Evolutionary conservation across 2,888 invertebrate species (phyloP).

Genomic region (Amblyteles armatorius): DNA sequence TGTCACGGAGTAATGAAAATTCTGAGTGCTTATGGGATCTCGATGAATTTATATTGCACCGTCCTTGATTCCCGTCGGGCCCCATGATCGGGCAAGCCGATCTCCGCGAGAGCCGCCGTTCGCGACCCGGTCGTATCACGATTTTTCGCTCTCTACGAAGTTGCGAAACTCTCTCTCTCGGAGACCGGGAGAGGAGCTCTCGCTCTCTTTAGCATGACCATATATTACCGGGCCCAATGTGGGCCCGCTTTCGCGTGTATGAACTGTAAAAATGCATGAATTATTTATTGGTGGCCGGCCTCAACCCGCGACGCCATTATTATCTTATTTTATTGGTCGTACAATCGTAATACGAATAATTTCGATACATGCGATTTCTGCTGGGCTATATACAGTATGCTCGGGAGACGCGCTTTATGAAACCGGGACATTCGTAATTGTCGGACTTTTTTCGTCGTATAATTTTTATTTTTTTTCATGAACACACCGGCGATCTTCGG

Average conservation of each 20-base stretch:
- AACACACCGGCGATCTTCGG: slow-evolving; percentile 7
- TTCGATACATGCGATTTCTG: slow-evolving; percentile 57
- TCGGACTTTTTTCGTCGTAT: slow-evolving; percentile 40
- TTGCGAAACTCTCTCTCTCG: slow-evolving; percentile 36
- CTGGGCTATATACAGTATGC: not conserved
- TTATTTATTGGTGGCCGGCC: slow-evolving; percentile 64
- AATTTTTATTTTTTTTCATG: slow-evolving; percentile 1
- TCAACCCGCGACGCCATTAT: slow-evolving; percentile 64
- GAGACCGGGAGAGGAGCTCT: not conserved
- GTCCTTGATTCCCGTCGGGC: slow-evolving; percentile 63
- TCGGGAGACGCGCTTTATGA: slow-evolving; percentile 33
- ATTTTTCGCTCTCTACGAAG: slow-evolving; percentile 49
- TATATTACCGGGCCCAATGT: slow-evolving; percentile 67
- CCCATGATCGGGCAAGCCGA: slow-evolving; percentile 43
- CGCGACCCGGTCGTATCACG: slow-evolving; percentile 37
- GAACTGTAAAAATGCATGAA: slow-evolving; percentile 70
- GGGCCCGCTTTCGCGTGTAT: slow-evolving; percentile 67
- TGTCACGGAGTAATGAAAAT: slow-evolving; percentile 69
- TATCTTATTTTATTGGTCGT: slow-evolving; percentile 70
- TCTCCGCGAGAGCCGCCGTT: slow-evolving; percentile 42
- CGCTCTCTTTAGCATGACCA: slow-evolving; percentile 51
- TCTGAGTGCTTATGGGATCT: slow-evolving; percentile 67
- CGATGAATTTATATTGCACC: slow-evolving; percentile 70
- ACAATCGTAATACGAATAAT: slow-evolving; percentile 70
- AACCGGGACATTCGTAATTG: slow-evolving; percentile 62